Conservation (phyloP, 1,140 invertebrate genomes). For the Papilio aristodemus region DNA sequence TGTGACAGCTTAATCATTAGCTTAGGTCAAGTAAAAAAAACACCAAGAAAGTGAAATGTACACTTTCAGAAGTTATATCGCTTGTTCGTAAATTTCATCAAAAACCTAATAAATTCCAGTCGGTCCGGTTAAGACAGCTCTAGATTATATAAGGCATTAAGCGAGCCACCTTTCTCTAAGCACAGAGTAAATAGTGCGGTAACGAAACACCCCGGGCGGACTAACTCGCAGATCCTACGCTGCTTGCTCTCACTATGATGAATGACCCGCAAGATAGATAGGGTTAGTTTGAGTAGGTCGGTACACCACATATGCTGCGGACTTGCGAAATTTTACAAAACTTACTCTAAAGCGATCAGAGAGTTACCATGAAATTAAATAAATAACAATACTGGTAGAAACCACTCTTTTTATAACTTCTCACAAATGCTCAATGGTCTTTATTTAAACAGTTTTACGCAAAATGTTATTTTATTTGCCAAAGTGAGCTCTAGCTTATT, state of each 20-base stretch:
- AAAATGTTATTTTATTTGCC: too few relatives aligned
- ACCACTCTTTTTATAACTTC: not conserved
- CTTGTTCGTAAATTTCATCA: not conserved
- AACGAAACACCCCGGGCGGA: slow-evolving; percentile 34
- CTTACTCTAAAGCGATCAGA: too few relatives aligned
- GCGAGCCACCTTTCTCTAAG: slow-evolving; percentile 22
- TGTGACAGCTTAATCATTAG: too few relatives aligned
- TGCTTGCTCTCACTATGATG: slow-evolving; percentile 42
- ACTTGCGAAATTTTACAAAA: slow-evolving; percentile 30
- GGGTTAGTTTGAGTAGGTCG: slow-evolving; percentile 40
- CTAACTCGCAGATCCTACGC: slow-evolving; percentile 32
- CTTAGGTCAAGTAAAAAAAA: too few relatives aligned
- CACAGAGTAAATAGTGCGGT: slow-evolving; percentile 34
- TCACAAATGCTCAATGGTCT: too few relatives aligned
- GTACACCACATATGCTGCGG: not conserved
- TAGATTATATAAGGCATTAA: slow-evolving; percentile 23
- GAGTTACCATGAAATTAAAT: too few relatives aligned
- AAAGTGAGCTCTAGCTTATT: too few relatives aligned
- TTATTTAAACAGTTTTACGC: not conserved
- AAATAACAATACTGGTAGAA: too few relatives aligned
- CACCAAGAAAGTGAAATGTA: too few relatives aligned
- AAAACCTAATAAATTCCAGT: slow-evolving; percentile 6
- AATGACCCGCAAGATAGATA: slow-evolving; percentile 47
- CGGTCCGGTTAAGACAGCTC: not conserved
- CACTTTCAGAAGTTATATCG: not conserved